These are phyloP conservation scores for Mus caroli DNA, from an alignment of 2,797 vertebrate genomes.

Conservation along the genomic window DNA sequence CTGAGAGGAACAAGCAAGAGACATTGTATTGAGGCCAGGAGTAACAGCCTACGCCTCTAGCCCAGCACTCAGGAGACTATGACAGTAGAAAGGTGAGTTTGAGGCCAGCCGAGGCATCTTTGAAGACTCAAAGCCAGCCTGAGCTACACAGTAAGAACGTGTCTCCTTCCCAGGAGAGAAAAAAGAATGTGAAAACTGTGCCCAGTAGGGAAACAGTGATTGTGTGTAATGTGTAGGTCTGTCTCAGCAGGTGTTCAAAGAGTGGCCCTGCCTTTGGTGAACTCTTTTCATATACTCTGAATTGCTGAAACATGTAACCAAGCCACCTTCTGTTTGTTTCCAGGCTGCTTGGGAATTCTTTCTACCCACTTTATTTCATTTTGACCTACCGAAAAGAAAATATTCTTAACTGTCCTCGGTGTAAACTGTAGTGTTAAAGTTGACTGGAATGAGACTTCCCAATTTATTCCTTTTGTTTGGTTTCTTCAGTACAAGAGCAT, in stretches of 20 bases:
- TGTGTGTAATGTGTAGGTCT: background rate
- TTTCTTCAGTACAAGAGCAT: background rate
- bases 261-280: background rate
- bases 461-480: background rate
- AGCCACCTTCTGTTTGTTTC: background rate
- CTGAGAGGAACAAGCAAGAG: background rate
- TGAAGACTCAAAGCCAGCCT: background rate
- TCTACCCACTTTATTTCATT: background rate
- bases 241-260: background rate
- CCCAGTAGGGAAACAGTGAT: background rate
- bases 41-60: background rate
- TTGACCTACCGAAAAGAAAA: constrained; percentile 1
- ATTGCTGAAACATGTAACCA: background rate
- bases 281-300: background rate
- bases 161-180: background rate
- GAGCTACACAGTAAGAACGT: background rate
- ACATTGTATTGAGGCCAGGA: too few species aligned
- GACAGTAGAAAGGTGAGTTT: background rate
- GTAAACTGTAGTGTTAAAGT: background rate
- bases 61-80: background rate
- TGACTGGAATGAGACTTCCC: background rate
- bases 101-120: background rate
- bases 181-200: background rate
- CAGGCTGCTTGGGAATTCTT: background rate
- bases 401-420: background rate